phyloP scores from a whole-genome alignment of 1,140 invertebrate species.

The honey bee (Apis mellifera) region DNA sequence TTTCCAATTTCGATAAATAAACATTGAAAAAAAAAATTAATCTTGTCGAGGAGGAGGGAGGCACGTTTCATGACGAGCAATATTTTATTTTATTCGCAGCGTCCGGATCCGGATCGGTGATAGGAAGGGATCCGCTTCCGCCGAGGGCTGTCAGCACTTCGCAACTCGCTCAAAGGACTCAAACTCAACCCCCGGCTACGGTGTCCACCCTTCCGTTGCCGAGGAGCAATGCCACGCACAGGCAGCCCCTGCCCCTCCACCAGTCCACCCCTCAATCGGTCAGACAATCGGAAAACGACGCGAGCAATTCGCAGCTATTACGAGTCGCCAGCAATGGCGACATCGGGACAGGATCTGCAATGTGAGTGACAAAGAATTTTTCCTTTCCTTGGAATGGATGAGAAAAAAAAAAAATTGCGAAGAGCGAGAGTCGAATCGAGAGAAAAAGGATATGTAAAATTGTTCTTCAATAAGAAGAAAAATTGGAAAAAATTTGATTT shows the following conservation, averaged over 20 bases:
- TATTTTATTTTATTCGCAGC: constrained; percentile 73
- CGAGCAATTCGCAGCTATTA: constrained; percentile 54
- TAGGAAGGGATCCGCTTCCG: constrained; percentile 81
- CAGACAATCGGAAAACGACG: constrained; percentile 66
- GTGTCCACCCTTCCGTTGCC: constrained; percentile 78
- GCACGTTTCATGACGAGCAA: constrained; percentile 22
- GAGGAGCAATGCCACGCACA: constrained; percentile 60
- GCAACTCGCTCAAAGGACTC: constrained; percentile 73
- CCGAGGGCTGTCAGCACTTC: constrained; percentile 80
- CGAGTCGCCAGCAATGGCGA: constrained; percentile 69
- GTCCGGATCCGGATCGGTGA: constrained; percentile 83
- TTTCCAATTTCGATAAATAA: too few relatives aligned
- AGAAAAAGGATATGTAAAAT: too few relatives aligned
- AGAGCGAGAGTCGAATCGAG: too few relatives aligned
- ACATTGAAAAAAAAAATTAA: too few relatives aligned
- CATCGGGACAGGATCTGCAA: constrained; percentile 58
- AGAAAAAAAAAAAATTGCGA: too few relatives aligned
- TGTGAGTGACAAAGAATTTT: constrained; percentile 31
- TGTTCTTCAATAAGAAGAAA: too few relatives aligned
- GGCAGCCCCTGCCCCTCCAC: constrained; percentile 54
- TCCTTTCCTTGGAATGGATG: too few relatives aligned
- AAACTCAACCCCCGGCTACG: constrained; percentile 66
- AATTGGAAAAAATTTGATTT: too few relatives aligned
- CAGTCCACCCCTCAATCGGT: constrained; percentile 52
- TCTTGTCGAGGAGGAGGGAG: too few relatives aligned